phyloP scores from a whole-genome alignment of 2,797 vertebrate species.

The Iguana delicatissima region DNA sequence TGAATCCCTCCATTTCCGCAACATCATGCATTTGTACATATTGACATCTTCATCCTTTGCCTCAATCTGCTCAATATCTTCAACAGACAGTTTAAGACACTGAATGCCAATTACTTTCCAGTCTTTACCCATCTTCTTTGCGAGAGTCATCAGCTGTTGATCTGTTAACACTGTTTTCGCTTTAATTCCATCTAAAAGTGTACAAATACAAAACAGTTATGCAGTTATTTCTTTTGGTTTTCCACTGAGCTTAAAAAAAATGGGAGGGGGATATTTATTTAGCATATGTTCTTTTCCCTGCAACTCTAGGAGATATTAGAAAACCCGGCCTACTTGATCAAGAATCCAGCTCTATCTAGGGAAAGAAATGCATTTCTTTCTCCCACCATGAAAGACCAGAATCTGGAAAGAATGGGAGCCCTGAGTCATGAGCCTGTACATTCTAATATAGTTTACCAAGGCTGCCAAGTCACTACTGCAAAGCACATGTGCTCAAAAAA shows the following conservation, averaged over 20 bases:
- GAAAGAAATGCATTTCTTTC: too few species aligned
- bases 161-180: slow-evolving; percentile 74
- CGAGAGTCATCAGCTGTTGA: slow-evolving; percentile 84
- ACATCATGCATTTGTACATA: slow-evolving; percentile 83
- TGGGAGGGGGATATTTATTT: not conserved
- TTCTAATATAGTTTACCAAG: too few species aligned
- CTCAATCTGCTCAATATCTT: slow-evolving; percentile 82
- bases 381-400: too few species aligned
- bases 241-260: not conserved
- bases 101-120: slow-evolving; percentile 85
- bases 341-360: too few species aligned
- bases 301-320: too few species aligned
- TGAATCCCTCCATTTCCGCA: slow-evolving; percentile 83
- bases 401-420: too few species aligned
- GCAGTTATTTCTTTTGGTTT: not conserved
- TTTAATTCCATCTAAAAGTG: slow-evolving; percentile 76
- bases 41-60: slow-evolving; percentile 75
- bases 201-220: not conserved
- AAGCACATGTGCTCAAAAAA: too few species aligned
- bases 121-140: slow-evolving; percentile 82
- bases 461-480: too few species aligned
- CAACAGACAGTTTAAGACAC: slow-evolving; percentile 78
- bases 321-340: too few species aligned
- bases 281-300: too few species aligned
- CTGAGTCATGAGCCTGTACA: too few species aligned